Evolutionary conservation across 1,140 invertebrate species (phyloP), one percentile per base, ranked within the genome.

Genomic region (Meloidogyne exigua): DNA sequence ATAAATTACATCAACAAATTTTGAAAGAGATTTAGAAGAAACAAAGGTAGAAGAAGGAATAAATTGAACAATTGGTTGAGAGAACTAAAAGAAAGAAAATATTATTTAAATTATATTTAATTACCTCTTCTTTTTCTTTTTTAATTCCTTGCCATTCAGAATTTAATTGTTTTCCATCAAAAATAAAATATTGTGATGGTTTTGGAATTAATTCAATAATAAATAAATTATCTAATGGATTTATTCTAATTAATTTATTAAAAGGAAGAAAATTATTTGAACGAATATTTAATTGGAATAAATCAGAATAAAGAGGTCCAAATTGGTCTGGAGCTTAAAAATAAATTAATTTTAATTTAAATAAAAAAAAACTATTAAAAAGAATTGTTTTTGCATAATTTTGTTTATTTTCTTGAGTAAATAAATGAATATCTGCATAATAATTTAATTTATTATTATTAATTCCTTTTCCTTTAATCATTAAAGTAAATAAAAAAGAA

Each of bases 1-100:
- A 65, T 73, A 73, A 42, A 73, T 49, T n/a, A 73, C 25, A 32
- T 73, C 49, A 39, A 64, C 57, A 64, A 73, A 73, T 65, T 23
- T 26, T 2, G 62, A 32, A 10, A 21, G 11, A 9, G 26, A 28
- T n/a, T 44, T 15, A 49, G 26, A 15, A 15, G 68, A 44, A 5
- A 71, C 9, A 25, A 15, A 9, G n/a, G n/a, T n/a, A n/a, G n/a
- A n/a, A 28, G 36, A 3, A 18, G 69, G 69, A 21, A n/a, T 32
- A 25, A 71, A 28, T 21, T 62, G 39, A 62, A 71, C 69, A 32
- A 44, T 25, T 25, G 69, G 69, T 18, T 25, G 69, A 42, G 28
- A 1, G 10, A 62, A 44, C 69, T 26, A 71, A 25, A 57, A n/a
- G 2, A 9, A 73, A 65, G 3, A 21, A 23, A 28, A 28, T 11